phyloP scores from a whole-genome alignment of 1,140 invertebrate species.

The Aleiodes sp. region DNA sequence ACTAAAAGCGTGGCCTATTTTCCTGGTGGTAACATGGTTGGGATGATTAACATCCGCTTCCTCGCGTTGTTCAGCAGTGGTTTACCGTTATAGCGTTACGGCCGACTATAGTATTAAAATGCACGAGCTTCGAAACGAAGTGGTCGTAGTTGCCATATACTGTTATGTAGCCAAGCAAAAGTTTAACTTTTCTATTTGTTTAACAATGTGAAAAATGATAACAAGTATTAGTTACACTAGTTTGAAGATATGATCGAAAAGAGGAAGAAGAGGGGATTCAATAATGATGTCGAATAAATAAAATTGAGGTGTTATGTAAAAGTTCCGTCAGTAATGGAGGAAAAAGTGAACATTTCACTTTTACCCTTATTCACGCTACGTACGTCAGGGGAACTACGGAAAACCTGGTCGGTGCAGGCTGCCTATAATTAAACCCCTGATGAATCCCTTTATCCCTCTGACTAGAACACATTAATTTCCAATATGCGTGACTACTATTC shows the following conservation, averaged over 20 bases:
- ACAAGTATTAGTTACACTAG: neutral
- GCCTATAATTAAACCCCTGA: too few relatives aligned
- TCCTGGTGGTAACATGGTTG: constrained; percentile 30
- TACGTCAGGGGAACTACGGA: too few relatives aligned
- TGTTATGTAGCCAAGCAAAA: constrained; percentile 16
- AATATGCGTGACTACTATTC: too few relatives aligned
- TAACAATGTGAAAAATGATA: neutral
- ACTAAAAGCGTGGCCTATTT: constrained; percentile 39
- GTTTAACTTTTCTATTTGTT: constrained; percentile 10
- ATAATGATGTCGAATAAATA: neutral
- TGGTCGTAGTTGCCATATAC: neutral
- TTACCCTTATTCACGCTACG: too few relatives aligned
- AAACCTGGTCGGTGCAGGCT: too few relatives aligned
- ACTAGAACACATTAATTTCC: too few relatives aligned
- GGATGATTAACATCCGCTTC: constrained; percentile 43
- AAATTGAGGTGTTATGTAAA: too few relatives aligned
- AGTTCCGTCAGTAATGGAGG: too few relatives aligned
- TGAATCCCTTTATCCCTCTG: too few relatives aligned
- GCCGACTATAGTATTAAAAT: constrained; percentile 42
- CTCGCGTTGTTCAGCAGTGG: constrained; percentile 36
- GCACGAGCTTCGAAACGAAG: constrained; percentile 20
- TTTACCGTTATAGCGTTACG: constrained; percentile 34
- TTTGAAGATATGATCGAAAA: constrained; percentile 32
- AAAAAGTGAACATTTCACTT: too few relatives aligned
- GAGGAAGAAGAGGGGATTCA: neutral